Conservation (phyloP, 2,888 invertebrate species). For the Periphyllus acericola region DNA sequence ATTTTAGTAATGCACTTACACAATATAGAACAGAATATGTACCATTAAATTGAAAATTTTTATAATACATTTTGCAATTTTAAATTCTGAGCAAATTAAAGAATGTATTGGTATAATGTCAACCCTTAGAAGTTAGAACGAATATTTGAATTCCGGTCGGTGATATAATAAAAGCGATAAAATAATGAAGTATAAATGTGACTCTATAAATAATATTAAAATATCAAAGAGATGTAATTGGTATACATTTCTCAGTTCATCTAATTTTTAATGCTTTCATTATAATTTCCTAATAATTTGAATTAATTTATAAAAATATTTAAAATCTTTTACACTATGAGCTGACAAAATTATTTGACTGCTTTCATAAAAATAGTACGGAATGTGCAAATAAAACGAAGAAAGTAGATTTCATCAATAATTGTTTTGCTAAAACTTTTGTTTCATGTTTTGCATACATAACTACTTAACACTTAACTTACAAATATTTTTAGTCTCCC, state of each 20-base stretch:
- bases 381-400: too few species aligned
- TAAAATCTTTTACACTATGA: too few species aligned
- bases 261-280: neutral
- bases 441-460: too few species aligned
- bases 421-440: too few species aligned
- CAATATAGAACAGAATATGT: neutral
- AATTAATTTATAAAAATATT: too few species aligned
- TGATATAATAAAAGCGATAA: neutral
- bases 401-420: too few species aligned
- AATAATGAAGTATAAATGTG: neutral
- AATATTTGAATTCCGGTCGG: too few species aligned
- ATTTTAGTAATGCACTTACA: neutral
- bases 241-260: neutral
- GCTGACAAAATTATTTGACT: too few species aligned
- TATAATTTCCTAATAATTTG: neutral
- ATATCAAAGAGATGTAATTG: neutral
- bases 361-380: too few species aligned
- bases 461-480: too few species aligned
- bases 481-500: too few species aligned
- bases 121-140: neutral
- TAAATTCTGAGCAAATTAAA: neutral
- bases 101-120: neutral
- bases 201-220: neutral
- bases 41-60: neutral
- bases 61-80: neutral